Base-by-base conservation (phyloP, 2,113 vertebrate species). In the Ammodytes marinus region DNA sequence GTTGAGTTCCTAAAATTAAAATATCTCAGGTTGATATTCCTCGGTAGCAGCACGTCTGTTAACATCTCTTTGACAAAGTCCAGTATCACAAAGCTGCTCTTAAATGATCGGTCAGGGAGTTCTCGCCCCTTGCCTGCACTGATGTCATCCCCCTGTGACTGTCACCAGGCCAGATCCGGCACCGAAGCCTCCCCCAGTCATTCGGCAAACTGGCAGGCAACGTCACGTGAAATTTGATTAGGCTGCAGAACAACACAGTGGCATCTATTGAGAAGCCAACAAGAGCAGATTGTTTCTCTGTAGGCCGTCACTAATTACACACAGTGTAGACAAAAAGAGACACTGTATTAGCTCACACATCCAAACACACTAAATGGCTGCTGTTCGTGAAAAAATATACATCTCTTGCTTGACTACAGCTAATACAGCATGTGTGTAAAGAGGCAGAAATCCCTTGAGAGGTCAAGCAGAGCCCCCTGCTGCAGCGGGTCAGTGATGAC, bases 151-250 rank as follows among this genome's bases (percentile, higher is more conserved):
- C 81, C 60, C 74, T 65, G 83, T 81, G 85, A 90, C 85, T 6
- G 58, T 86, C 83, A 80, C 70, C 73, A 12, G 64, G 66, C 50
- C 40, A 13, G 73, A 55, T 45, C 66, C 2, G 66, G 67, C 7
- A 7, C 77, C 49, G 64, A 77, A 83, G 72, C 79, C 77, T 65
- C 50, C 79, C 77, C 61, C 50, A 2, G 81, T 71, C 84, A 11
- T 66, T 54, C 79, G 60, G 73, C 77, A 84, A 84, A 86, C 90
- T 89, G 70, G 75, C 76, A 64, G 83, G 53, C 89, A 87, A 68
- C 80, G 72, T 90, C 92, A 89, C 61, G 86, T 85, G 90, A 92
- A 89, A 92, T 90, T 85, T 91, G 89, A 93, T 93, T 89, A 80
- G 89, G 83, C 91, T 90, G 90, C 89, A 89, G 89, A 86, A 92